Percentiles rank a stretch among this genome's conserved stretches.
These are phyloP conservation scores for Tiphia femorata DNA, from an alignment of 2,888 invertebrate species.

Conservation along the genomic window DNA sequence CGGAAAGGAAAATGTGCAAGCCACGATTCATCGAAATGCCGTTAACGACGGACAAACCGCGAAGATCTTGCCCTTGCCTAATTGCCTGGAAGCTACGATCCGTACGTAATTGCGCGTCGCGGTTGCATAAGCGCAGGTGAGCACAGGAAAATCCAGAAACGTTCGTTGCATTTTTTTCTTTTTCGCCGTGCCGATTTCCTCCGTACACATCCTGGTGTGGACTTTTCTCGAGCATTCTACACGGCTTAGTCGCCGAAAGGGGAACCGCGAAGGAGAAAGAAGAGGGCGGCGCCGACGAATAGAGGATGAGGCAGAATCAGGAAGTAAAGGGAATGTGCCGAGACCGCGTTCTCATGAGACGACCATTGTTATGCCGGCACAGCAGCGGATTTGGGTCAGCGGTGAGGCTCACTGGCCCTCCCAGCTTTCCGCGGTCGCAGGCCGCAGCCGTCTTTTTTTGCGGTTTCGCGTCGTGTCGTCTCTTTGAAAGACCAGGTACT, in stretches of 20 bases:
- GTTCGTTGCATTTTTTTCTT: too few species aligned
- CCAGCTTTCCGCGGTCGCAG: slow-evolving; percentile 51
- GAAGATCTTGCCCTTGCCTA: too few species aligned
- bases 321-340: slow-evolving; percentile 46
- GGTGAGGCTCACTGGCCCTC: slow-evolving; percentile 50
- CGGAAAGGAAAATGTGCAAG: too few species aligned
- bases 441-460: slow-evolving; percentile 46
- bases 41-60: too few species aligned
- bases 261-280: neutral
- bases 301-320: slow-evolving; percentile 42
- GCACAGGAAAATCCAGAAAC: too few species aligned
- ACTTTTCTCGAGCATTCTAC: too few species aligned
- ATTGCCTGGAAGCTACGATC: too few species aligned
- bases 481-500: slow-evolving; percentile 40
- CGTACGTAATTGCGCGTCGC: too few species aligned
- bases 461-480: slow-evolving; percentile 46
- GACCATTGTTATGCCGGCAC: slow-evolving; percentile 48
- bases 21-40: too few species aligned
- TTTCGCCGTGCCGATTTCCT: too few species aligned
- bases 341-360: slow-evolving; percentile 54
- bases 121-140: too few species aligned
- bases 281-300: slow-evolving; percentile 13
- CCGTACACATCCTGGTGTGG: too few species aligned
- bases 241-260: neutral
- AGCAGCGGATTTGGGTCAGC: slow-evolving; percentile 56